phyloP scores from a whole-genome alignment of 2,888 invertebrate species.

The Stratiomys singularior region DNA sequence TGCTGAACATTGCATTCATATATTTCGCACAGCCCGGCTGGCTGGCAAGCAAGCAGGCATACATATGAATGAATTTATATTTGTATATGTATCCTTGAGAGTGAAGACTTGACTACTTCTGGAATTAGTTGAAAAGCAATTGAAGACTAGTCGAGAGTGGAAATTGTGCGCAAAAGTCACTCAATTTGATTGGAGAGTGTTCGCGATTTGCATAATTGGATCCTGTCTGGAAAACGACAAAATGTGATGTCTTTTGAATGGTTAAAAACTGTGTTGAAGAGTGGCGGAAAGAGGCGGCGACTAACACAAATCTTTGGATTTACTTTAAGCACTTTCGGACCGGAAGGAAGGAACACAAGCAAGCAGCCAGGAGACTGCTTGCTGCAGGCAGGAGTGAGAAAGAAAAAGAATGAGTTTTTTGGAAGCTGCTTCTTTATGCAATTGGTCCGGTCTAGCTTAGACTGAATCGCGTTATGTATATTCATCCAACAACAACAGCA shows the following conservation, averaged over 20 bases:
- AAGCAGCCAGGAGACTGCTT: too few species aligned
- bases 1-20: neutral
- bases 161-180: slow-evolving; percentile 42
- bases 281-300: neutral
- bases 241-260: slow-evolving; percentile 30
- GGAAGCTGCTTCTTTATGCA: neutral
- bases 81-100: neutral
- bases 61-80: neutral
- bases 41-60: too few species aligned
- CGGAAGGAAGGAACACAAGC: too few species aligned
- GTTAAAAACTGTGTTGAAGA: neutral
- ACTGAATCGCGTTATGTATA: neutral
- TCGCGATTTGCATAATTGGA: slow-evolving; percentile 43
- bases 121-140: slow-evolving; percentile 38
- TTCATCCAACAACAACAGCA: neutral
- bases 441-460: neutral
- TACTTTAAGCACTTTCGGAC: too few species aligned
- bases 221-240: slow-evolving; percentile 30
- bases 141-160: slow-evolving; percentile 30
- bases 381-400: too few species aligned
- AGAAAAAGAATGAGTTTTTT: too few species aligned
- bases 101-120: slow-evolving; percentile 11
- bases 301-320: too few species aligned
- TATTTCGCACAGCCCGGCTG: too few species aligned
- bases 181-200: slow-evolving; percentile 43